These are phyloP conservation scores for Coptodon bakossiorum DNA, from an alignment of 2,113 vertebrate genomes.

Conservation along the genomic window DNA sequence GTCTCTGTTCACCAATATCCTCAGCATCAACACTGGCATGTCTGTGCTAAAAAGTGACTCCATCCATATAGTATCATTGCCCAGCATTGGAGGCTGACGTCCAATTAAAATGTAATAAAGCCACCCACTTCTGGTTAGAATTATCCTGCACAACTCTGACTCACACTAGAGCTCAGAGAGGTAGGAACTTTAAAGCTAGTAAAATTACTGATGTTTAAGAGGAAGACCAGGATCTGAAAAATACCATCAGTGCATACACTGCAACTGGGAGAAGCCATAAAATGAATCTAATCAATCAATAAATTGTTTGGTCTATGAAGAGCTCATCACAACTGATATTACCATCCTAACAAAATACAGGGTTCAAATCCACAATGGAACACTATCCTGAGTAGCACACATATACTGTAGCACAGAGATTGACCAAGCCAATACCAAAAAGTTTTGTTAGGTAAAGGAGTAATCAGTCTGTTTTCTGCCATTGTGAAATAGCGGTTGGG, in stretches of 20 bases:
- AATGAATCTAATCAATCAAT: background rate
- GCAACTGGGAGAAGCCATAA: background rate
- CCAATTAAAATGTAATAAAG: slow-evolving; percentile 13
- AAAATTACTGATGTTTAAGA: background rate
- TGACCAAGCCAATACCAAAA: background rate
- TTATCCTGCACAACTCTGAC: background rate
- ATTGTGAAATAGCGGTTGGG: background rate
- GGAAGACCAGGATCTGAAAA: background rate
- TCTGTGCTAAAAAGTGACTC: background rate
- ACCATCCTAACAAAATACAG: background rate
- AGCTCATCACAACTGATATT: background rate
- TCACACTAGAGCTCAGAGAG: background rate
- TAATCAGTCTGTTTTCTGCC: background rate
- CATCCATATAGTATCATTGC: background rate
- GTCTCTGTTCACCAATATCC: background rate
- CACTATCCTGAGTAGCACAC: background rate
- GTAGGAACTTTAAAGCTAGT: background rate
- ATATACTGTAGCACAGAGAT: background rate
- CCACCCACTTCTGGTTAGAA: background rate
- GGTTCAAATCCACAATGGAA: background rate
- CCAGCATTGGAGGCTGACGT: background rate
- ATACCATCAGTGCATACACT: background rate
- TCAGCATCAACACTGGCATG: background rate
- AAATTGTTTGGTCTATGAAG: background rate
- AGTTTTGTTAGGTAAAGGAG: background rate